Base-by-base conservation (phyloP, 2,888 invertebrate genomes). In the Phyto melanocephala region DNA sequence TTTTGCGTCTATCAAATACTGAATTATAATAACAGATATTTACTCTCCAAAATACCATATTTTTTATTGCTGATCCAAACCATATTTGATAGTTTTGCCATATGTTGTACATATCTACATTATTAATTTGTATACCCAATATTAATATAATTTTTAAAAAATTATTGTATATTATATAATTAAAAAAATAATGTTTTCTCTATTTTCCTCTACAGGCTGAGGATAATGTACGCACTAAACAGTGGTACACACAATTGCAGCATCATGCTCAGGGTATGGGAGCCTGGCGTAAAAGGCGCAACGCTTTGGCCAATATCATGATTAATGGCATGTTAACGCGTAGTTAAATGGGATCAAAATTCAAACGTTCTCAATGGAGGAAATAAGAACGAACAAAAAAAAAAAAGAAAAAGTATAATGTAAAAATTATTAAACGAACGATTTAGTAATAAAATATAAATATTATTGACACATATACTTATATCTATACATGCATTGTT, bases 291-390 rank as follows among this genome's bases (percentile, higher is more conserved):
- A 95, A 96, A 90, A 93, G 98, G 84, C 93, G 98, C 42, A 97
- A 97, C 88, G 98, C 98, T 6, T 92, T 98, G 87, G 97, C 98
- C n/a, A 98, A 98, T 90, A 98, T 98, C 86, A 98, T 98, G 97
- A 97, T 98, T 88, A 97, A 96, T 90, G 96, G 96, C 65, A 95
- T 95, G 95, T 91, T 94, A 85, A 80, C 85, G 76, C 78, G 85
- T 50, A 84, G 79, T 78, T 85, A 75, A 84, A 67, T 24, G 20
- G 11, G 20, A 79, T 47, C 54, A 33, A 42, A 52, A 67, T 24
- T 52, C 24, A 52, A 10, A 22, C 6, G 5, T 13, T 52, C 24
- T 52, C n/a, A 24, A n/a, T 1, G 24, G 4, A 52, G n/a, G 10
- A 42, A 60, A 40, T 6, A 24, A 20, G 28, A 20, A 47, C 11